These are phyloP conservation scores for Dryoscopus gambensis DNA, from an alignment of 2,113 vertebrate genomes.

Conservation along the genomic window DNA sequence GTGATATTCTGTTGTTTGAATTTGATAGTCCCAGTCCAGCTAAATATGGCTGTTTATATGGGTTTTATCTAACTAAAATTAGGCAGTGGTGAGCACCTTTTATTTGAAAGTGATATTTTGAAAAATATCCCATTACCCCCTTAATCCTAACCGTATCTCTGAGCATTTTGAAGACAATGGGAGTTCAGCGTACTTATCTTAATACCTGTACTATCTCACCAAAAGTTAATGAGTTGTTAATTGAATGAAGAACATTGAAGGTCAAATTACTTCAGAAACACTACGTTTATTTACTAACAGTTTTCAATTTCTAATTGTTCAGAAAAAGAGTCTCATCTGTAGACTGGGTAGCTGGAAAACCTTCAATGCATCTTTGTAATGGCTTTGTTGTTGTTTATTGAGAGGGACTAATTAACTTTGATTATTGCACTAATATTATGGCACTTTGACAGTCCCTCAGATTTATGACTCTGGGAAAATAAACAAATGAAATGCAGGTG, in stretches of 20 bases:
- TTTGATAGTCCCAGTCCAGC: not conserved
- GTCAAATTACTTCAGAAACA: constrained; percentile 34
- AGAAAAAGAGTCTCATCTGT: constrained; percentile 37
- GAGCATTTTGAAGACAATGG: not conserved
- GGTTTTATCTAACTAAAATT: not conserved
- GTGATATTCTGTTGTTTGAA: not conserved
- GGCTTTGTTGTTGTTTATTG: constrained; percentile 82
- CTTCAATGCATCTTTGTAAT: constrained; percentile 75
- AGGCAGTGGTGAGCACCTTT: not conserved
- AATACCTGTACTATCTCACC: not conserved
- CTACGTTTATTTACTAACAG: not conserved
- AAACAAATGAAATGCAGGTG: constrained; percentile 99
- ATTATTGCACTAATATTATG: constrained; percentile 99
- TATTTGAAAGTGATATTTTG: not conserved
- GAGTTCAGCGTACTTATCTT: not conserved
- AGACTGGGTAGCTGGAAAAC: constrained; percentile 60
- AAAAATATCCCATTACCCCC: not conserved
- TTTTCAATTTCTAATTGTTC: constrained; percentile 61
- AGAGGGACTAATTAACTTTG: constrained; percentile 96
- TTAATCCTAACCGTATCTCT: not conserved
- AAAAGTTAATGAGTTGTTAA: constrained; percentile 30
- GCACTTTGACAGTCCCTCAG: constrained; percentile 92
- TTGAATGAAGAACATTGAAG: not conserved
- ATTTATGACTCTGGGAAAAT: constrained; percentile 98
- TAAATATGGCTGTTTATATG: not conserved